These are phyloP conservation scores for Hirtodrosophila cameraria DNA, from an alignment of 2,888 invertebrate species.

Conservation along the genomic window DNA sequence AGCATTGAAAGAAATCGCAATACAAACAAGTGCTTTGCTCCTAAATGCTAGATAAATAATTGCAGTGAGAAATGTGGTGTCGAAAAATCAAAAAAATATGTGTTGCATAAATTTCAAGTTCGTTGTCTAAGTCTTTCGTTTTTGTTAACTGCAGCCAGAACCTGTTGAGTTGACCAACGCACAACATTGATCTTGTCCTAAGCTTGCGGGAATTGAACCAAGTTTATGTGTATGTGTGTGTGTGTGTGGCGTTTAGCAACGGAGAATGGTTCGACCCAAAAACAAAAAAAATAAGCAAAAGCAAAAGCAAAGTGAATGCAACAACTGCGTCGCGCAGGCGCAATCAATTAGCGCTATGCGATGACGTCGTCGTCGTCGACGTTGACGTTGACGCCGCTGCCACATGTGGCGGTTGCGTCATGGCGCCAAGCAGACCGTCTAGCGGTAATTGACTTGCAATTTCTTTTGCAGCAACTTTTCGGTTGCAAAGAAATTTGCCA, in stretches of 20 bases:
- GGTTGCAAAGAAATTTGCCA: constrained; percentile 74
- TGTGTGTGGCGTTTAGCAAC: constrained; percentile 44
- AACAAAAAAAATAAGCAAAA: constrained; percentile 23
- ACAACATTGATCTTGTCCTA: constrained; percentile 80
- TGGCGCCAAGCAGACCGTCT: constrained; percentile 76
- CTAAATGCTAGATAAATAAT: constrained; percentile 46
- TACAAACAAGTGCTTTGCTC: constrained; percentile 19
- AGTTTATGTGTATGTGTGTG: constrained; percentile 1
- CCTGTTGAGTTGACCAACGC: constrained; percentile 64
- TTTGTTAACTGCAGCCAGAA: constrained; percentile 51
- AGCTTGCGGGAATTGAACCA: constrained; percentile 38
- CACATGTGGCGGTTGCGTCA: constrained; percentile 76
- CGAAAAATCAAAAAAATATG: constrained; percentile 19
- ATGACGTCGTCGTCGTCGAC: constrained; percentile 49
- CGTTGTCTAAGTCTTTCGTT: constrained; percentile 66
- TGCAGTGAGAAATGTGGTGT: constrained; percentile 48
- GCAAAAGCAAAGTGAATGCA: constrained; percentile 71
- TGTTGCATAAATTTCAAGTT: constrained; percentile 61
- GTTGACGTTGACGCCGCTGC: constrained; percentile 39
- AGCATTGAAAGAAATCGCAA: constrained; percentile 20
- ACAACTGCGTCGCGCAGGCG: constrained; percentile 61
- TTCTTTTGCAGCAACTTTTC: constrained; percentile 75
- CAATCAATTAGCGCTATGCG: constrained; percentile 73
- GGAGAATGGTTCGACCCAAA: constrained; percentile 76
- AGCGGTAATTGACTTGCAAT: constrained; percentile 78